A percentile compares a stretch with the other conserved stretches of the same genome.
phyloP scores from a whole-genome alignment of 2,888 invertebrate genomes.

The Octodonta nipae region DNA sequence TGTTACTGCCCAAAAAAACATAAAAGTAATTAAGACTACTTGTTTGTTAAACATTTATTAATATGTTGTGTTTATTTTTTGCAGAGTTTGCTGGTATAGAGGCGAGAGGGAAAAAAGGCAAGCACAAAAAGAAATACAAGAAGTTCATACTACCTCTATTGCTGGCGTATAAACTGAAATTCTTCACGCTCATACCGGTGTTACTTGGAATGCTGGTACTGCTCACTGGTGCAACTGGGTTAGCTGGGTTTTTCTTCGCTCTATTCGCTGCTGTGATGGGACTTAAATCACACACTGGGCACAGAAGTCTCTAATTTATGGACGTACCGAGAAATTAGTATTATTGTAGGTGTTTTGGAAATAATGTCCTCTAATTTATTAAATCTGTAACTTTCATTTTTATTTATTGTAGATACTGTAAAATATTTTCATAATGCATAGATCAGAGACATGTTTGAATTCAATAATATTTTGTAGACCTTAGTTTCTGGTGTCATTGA shows the following conservation, averaged over 20 bases:
- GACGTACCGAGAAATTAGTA: too few species aligned
- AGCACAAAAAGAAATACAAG: constrained; percentile 46
- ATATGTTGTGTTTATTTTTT: constrained; percentile 8
- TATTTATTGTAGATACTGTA: too few species aligned
- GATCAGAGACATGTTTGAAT: too few species aligned
- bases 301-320: too few species aligned
- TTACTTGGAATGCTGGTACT: constrained; percentile 59
- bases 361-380: too few species aligned
- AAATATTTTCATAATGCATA: too few species aligned
- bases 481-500: too few species aligned
- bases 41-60: not conserved
- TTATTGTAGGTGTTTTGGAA: too few species aligned
- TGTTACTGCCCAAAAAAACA: too few species aligned
- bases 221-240: constrained; percentile 61
- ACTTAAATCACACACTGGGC: constrained; percentile 41
- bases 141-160: constrained; percentile 62
- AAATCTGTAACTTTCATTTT: too few species aligned
- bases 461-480: too few species aligned
- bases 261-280: constrained; percentile 73
- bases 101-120: constrained; percentile 26
- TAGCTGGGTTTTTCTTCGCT: constrained; percentile 80
- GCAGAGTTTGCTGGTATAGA: constrained; percentile 18
- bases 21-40: too few species aligned
- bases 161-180: constrained; percentile 72
- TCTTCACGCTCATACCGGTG: constrained; percentile 62